Conservation (phyloP, 2,888 invertebrate species). For the Polyommatus icarus region DNA sequence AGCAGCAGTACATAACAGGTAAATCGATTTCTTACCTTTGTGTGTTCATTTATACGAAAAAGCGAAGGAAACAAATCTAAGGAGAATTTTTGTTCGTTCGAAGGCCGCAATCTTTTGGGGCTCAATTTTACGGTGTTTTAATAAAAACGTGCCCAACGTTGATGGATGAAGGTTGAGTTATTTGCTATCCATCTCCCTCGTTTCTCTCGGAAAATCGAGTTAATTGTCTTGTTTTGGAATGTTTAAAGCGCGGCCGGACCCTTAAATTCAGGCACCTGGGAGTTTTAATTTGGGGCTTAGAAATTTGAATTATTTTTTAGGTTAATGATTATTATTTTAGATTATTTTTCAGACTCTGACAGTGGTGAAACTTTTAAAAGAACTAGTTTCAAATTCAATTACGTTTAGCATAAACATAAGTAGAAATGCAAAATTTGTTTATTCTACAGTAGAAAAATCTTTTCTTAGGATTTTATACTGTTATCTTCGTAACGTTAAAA, state of each 20-base stretch:
- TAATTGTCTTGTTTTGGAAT: not conserved
- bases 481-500: not conserved
- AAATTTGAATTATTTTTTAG: too few relatives aligned
- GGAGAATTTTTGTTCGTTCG: not conserved
- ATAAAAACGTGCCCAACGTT: slow-evolving; percentile 16
- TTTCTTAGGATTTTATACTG: not conserved
- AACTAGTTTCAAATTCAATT: too few relatives aligned
- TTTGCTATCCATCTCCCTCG: slow-evolving; percentile 12
- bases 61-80: not conserved
- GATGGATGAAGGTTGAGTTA: slow-evolving; percentile 29
- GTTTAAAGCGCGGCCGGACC: not conserved
- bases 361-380: too few relatives aligned
- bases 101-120: slow-evolving; percentile 20
- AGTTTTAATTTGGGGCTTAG: not conserved
- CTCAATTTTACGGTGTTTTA: slow-evolving; percentile 21
- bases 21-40: not conserved
- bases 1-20: not conserved
- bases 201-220: not conserved
- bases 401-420: too few relatives aligned
- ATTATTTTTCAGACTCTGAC: too few relatives aligned
- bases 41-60: not conserved
- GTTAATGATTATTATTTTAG: too few relatives aligned
- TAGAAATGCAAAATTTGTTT: too few relatives aligned
- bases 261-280: not conserved
- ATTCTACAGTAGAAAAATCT: too few relatives aligned